Percentiles rank a stretch among this genome's conserved stretches.
Conservation (phyloP, 1,140 invertebrate genomes). For the Diorhabda elongata region DNA sequence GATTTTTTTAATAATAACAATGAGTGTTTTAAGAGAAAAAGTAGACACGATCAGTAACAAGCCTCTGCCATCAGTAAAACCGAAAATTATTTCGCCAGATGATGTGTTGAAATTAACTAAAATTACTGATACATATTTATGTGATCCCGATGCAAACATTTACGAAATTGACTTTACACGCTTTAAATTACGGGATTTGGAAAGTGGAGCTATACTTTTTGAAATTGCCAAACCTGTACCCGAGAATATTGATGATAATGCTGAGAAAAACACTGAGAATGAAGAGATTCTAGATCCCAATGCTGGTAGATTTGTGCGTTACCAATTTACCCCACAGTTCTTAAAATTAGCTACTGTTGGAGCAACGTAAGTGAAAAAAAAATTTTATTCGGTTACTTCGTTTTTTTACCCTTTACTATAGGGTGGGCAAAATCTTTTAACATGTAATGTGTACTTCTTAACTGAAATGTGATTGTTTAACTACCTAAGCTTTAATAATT, state of each 20-base stretch:
- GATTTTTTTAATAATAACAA: slow-evolving; percentile 9
- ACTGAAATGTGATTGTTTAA: no score
- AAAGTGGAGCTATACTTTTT: slow-evolving; percentile 88
- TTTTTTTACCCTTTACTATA: no score
- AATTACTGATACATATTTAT: slow-evolving; percentile 76
- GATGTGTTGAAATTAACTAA: slow-evolving; percentile 59
- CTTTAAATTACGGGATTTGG: slow-evolving; percentile 95
- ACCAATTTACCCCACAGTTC: slow-evolving; percentile 95
- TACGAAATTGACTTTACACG: slow-evolving; percentile 98
- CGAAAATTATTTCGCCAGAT: slow-evolving; percentile 54
- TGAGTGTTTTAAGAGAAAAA: slow-evolving; percentile 44
- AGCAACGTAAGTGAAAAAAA: slow-evolving; percentile 72
- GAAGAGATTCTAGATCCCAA: slow-evolving; percentile 77
- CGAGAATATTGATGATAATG: slow-evolving; percentile 61
- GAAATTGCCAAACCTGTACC: slow-evolving; percentile 90
- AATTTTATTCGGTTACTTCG: no score
- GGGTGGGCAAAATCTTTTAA: no score
- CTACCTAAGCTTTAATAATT: no score
- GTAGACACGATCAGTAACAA: slow-evolving; percentile 36
- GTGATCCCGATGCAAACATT: slow-evolving; percentile 89
- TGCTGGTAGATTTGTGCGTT: slow-evolving; percentile 91
- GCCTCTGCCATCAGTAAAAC: slow-evolving; percentile 24
- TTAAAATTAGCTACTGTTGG: slow-evolving; percentile 94
- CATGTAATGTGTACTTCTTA: no score
- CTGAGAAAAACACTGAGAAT: slow-evolving; percentile 55